These are phyloP conservation scores for Diarsia rubi DNA, from an alignment of 2,888 invertebrate species.

Conservation along the genomic window DNA sequence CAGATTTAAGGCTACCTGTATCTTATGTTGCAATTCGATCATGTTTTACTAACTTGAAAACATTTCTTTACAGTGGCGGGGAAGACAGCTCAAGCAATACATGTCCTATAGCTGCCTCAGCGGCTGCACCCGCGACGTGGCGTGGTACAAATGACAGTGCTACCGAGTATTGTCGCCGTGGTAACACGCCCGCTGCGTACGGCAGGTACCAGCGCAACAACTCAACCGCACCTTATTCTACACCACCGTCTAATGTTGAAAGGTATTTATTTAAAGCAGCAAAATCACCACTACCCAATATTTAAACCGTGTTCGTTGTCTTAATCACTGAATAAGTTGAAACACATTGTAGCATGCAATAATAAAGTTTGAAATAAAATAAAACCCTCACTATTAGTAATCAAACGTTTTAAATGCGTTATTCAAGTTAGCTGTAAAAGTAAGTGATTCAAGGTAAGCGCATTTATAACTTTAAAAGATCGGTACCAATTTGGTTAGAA, in stretches of 20 bases:
- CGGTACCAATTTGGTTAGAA: too few relatives aligned
- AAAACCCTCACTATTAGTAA: neutral
- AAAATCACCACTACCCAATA: neutral
- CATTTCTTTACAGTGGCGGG: conserved; percentile 79
- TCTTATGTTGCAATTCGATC: neutral
- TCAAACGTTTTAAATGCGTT: neutral
- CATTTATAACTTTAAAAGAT: too few relatives aligned
- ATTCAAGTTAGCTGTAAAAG: too few relatives aligned
- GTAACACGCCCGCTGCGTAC: conserved; percentile 89
- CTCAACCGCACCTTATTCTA: conserved; percentile 85
- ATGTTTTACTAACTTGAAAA: conserved; percentile 23
- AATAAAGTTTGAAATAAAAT: neutral
- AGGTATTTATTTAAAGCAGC: conserved; percentile 73
- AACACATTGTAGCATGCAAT: neutral
- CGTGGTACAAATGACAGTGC: conserved; percentile 89
- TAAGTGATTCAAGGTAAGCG: too few relatives aligned
- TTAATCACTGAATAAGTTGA: neutral
- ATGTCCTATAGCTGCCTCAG: conserved; percentile 86
- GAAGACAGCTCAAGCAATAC: conserved; percentile 86
- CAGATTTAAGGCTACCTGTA: neutral
- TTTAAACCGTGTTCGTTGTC: neutral
- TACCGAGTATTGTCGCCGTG: conserved; percentile 87
- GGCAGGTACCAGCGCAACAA: conserved; percentile 91
- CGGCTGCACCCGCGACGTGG: conserved; percentile 88
- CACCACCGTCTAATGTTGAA: conserved; percentile 87